phyloP scores from a whole-genome alignment of 2,888 invertebrate species.

The Folsomia candida region DNA sequence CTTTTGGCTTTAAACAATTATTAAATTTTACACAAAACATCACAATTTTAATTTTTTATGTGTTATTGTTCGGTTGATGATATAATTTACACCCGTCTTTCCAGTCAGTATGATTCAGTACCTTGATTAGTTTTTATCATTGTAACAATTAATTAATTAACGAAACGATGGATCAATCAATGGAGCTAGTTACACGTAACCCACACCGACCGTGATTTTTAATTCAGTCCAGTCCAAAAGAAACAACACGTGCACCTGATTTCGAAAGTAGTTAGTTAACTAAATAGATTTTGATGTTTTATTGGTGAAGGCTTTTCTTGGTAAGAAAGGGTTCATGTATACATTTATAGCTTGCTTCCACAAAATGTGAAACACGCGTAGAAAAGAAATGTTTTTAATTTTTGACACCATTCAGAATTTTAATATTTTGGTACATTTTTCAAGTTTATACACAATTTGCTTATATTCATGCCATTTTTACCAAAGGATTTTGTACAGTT shows the following conservation, averaged over 20 bases:
- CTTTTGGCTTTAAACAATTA: background rate
- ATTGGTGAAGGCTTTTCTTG: background rate
- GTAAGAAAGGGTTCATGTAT: background rate
- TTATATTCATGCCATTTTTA: slow-evolving; percentile 1
- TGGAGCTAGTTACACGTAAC: background rate
- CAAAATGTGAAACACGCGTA: too few species aligned
- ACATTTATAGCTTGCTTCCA: background rate
- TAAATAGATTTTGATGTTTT: background rate
- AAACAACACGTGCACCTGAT: background rate
- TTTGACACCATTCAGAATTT: background rate
- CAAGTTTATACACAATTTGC: background rate
- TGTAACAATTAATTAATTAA: too few species aligned
- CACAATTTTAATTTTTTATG: background rate
- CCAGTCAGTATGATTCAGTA: background rate
- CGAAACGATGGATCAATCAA: background rate
- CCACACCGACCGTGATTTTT: background rate
- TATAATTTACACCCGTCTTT: background rate
- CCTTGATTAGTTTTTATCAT: background rate
- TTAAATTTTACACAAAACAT: too few species aligned
- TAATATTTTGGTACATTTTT: too few species aligned
- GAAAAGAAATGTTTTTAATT: background rate
- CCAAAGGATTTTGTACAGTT: slow-evolving; percentile 8
- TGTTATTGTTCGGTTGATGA: background rate
- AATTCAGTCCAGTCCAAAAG: background rate
- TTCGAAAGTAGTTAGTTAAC: background rate